A percentile compares a stretch with the other conserved stretches of the same genome.
These are phyloP conservation scores for Nomada fabriciana DNA, from an alignment of 2,888 invertebrate species.

Conservation along the genomic window DNA sequence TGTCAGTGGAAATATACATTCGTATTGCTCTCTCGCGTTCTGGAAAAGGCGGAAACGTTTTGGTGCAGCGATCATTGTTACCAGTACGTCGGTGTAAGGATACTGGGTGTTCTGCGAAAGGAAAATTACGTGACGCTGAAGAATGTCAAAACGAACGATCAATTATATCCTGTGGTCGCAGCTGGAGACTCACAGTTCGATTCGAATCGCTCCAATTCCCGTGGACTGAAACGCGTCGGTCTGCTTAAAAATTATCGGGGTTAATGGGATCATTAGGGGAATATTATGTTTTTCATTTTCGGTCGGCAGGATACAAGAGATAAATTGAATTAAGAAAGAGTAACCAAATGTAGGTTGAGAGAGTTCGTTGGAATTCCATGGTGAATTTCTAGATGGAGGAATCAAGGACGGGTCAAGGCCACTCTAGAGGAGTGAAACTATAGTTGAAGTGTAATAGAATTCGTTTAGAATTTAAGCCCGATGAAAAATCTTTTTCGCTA, in stretches of 20 bases:
- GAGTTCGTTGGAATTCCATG: neutral
- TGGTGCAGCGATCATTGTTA: too few relatives aligned
- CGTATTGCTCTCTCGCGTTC: neutral
- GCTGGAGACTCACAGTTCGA: slow-evolving; percentile 22
- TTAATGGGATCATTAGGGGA: neutral
- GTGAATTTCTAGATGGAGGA: neutral
- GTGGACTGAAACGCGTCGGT: slow-evolving; percentile 1
- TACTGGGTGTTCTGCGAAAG: neutral
- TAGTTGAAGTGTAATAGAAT: too few relatives aligned
- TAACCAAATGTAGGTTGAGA: neutral
- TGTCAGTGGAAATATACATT: slow-evolving; percentile 15
- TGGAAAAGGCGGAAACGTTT: slow-evolving; percentile 16
- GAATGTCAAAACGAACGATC: neutral
- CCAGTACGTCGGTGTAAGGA: too few relatives aligned
- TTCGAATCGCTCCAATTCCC: slow-evolving; percentile 51
- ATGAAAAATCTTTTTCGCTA: too few relatives aligned
- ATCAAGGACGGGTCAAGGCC: neutral
- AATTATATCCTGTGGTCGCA: neutral
- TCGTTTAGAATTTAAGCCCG: too few relatives aligned
- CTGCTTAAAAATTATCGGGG: neutral
- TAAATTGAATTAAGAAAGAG: neutral
- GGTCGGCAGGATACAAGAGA: neutral
- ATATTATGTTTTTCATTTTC: neutral
- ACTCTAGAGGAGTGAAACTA: neutral
- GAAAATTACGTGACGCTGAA: slow-evolving; percentile 8